Evolutionary conservation across 1,140 invertebrate genomes (phyloP), one percentile per base, ranked within the genome.

Genomic region (Zaprionus ornatus): DNA sequence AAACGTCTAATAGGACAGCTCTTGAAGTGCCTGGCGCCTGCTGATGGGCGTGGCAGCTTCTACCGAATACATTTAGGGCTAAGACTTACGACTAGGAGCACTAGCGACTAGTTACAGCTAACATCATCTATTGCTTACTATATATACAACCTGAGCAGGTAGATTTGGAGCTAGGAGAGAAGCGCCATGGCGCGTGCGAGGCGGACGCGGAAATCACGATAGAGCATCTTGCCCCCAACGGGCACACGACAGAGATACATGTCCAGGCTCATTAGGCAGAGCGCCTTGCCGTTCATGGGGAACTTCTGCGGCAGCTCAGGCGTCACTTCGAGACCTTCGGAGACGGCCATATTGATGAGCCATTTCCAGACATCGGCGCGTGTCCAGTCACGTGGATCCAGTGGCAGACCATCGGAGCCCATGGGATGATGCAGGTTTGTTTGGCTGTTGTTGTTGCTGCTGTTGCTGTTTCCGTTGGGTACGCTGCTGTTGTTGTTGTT

Each of bases 271-370:
- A 96, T 96, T 48, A 96, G 93, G 74, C 96, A 96, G 3, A 96
- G 92, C 4, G 95, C 96, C 91, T 96, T 96, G 25, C 96, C 96
- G 91, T 96, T 96, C 96, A 96, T 96, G 2, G 95, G 94, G 91
- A 96, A 96, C 63, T 96, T 59, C 90, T 91, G 60, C 83, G 93
- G 66, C 94, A 94, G 67, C 92, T 93, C 17, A 94, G 95, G 80
- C 27, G 91, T 91, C 23, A 91, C 91, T 23, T 92, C 88, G 1
- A 96, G 92, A 1, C 94, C 93, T 72, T 96, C 95, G 4, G 94
- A 93, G 0, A 93, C 92, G 1, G 95, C 93, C 85, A 95, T 94
- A 71, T 93, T 92, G 32, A 93, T 92, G 0, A 95, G 84, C 96
- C 96, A 96, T 64, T 93, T 91, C 59, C 94, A 94, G 0, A 96